Percentiles rank a stretch among this genome's conserved stretches.
Conservation (phyloP, 2,888 invertebrate species). For the Scrobipalpa atriplicella region DNA sequence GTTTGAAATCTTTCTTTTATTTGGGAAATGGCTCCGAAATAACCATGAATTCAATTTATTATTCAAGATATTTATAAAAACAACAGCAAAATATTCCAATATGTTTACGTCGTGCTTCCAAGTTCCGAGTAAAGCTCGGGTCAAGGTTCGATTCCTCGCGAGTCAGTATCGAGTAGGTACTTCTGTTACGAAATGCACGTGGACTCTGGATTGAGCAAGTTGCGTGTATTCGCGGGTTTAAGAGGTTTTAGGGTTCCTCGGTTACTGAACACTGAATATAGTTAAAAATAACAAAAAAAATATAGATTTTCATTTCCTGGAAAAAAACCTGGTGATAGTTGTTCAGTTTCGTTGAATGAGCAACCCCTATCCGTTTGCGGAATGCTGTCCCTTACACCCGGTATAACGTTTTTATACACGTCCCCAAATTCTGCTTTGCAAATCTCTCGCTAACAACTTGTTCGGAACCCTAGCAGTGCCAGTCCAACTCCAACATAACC, state of each 20-base stretch:
- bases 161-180: background rate
- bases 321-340: too few species aligned
- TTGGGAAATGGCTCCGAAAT: background rate
- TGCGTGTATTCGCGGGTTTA: background rate
- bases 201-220: background rate
- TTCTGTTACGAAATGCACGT: background rate
- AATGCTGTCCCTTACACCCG: too few species aligned
- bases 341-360: too few species aligned
- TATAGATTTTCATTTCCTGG: too few species aligned
- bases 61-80: background rate
- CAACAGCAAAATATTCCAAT: background rate
- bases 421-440: too few species aligned
- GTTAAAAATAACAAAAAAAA: too few species aligned
- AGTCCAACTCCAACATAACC: background rate
- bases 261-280: background rate
- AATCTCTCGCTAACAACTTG: too few species aligned
- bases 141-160: conserved; percentile 4
- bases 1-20: too few species aligned
- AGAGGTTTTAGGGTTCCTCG: background rate
- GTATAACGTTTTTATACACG: too few species aligned
- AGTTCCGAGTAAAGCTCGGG: conserved; percentile 6
- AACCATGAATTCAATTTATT: background rate
- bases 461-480: background rate
- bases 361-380: too few species aligned
- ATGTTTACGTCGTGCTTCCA: conserved; percentile 3